Evolutionary conservation across 1,140 invertebrate genomes (phyloP).

Genomic region (Tyrophagus putrescentiae): DNA sequence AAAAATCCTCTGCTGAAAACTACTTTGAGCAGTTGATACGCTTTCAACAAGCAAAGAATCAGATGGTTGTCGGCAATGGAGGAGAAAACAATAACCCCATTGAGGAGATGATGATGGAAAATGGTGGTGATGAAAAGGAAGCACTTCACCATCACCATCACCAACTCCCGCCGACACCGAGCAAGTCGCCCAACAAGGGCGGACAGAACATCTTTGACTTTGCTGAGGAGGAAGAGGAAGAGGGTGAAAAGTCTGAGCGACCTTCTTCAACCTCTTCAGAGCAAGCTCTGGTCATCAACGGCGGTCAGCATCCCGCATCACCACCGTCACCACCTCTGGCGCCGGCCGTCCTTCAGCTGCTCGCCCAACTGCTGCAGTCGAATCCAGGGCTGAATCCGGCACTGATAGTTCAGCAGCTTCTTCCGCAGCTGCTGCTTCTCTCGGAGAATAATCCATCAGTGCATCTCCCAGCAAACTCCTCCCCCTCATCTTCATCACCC

Average conservation of each 20-base stretch:
- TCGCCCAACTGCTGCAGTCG: background rate
- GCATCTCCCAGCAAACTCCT: background rate
- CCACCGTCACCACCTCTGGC: background rate
- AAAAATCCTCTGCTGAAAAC: background rate
- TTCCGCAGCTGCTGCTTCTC: background rate
- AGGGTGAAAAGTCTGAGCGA: background rate
- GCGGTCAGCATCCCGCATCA: background rate
- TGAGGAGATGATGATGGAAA: too few species aligned
- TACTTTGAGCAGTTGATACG: background rate
- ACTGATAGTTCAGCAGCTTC: background rate
- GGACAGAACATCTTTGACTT: background rate
- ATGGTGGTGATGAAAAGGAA: too few species aligned
- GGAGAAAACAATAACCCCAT: too few species aligned
- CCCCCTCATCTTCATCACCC: background rate
- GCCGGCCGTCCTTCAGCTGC: background rate
- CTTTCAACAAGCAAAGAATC: background rate
- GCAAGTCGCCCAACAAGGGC: background rate
- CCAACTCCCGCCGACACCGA: constrained; percentile 11
- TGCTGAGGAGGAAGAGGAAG: background rate
- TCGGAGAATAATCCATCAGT: background rate
- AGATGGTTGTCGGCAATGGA: background rate
- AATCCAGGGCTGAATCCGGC: background rate
- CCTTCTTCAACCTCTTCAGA: background rate
- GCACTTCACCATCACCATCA: too few species aligned
- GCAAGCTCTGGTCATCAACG: background rate